Percentiles rank a stretch among this genome's conserved stretches.
These are phyloP conservation scores for Brachypodius melanocephalos DNA, from an alignment of 2,113 vertebrate species.

Conservation along the genomic window DNA sequence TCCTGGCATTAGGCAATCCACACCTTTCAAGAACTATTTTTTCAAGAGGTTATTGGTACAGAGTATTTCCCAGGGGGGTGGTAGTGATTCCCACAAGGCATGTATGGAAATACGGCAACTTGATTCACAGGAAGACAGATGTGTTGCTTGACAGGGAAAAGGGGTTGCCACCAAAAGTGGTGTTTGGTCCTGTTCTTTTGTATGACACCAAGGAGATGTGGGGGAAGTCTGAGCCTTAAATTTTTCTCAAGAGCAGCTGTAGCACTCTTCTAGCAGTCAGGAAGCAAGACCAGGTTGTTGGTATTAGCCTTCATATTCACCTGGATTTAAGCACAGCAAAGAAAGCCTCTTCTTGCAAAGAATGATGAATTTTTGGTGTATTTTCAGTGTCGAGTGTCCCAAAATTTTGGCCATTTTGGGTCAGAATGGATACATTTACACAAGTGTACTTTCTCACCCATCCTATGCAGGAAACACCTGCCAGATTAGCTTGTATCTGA, in stretches of 20 bases:
- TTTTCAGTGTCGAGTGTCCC: background rate
- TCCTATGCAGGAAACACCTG: background rate
- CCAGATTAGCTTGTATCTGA: background rate
- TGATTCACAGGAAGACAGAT: background rate
- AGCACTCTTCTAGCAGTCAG: background rate
- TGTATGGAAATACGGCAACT: background rate
- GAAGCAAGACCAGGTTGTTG: background rate
- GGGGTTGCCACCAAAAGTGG: background rate
- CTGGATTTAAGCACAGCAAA: background rate
- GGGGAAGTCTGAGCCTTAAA: background rate
- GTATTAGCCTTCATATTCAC: background rate
- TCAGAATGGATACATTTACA: background rate
- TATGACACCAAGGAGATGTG: background rate
- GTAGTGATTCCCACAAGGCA: background rate
- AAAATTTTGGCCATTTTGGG: background rate
- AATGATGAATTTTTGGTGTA: fast-evolving
- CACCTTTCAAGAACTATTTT: background rate
- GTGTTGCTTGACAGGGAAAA: background rate
- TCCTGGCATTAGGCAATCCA: background rate
- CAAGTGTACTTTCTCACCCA: background rate
- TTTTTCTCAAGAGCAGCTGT: background rate
- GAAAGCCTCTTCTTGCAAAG: background rate
- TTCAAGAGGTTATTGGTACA: background rate
- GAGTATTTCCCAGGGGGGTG: fast-evolving
- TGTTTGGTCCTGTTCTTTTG: background rate